phyloP scores from a whole-genome alignment of 2,888 invertebrate species.

The Epiblema foenella region DNA sequence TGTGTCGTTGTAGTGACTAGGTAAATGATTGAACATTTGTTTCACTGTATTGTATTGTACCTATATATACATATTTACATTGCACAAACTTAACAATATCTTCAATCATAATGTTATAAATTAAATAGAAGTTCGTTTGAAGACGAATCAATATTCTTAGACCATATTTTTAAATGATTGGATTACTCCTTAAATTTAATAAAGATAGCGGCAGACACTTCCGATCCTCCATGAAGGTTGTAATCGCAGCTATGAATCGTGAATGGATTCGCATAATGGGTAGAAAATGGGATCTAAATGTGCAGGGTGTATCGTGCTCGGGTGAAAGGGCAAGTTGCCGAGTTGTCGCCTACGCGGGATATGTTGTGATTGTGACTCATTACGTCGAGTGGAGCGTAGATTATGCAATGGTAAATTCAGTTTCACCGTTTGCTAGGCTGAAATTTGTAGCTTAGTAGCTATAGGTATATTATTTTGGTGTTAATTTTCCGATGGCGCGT shows the following conservation, averaged over 20 bases:
- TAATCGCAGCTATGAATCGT: slow-evolving; percentile 39
- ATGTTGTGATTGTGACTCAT: slow-evolving; percentile 25
- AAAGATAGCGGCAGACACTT: background rate
- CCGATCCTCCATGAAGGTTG: slow-evolving; percentile 25
- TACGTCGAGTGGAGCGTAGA: background rate
- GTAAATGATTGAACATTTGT: no score
- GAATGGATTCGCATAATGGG: slow-evolving; percentile 27
- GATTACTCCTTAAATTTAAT: slow-evolving; percentile 25
- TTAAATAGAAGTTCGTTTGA: no score
- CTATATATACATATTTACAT: no score
- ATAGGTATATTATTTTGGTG: no score
- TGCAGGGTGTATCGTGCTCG: slow-evolving; percentile 33
- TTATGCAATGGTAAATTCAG: slow-evolving; percentile 3
- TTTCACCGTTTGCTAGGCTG: slow-evolving; percentile 4
- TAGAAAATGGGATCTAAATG: slow-evolving; percentile 34
- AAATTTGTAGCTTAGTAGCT: background rate
- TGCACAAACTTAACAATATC: no score
- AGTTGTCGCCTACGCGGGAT: slow-evolving; percentile 10
- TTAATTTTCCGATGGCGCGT: no score
- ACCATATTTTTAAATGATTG: background rate
- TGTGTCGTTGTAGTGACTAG: no score
- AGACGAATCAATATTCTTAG: background rate
- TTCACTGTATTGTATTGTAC: no score
- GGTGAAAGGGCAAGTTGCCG: slow-evolving; percentile 36
- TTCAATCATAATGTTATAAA: no score